Conservation (phyloP, 2,888 invertebrate genomes). For the Torymus tubicola region DNA sequence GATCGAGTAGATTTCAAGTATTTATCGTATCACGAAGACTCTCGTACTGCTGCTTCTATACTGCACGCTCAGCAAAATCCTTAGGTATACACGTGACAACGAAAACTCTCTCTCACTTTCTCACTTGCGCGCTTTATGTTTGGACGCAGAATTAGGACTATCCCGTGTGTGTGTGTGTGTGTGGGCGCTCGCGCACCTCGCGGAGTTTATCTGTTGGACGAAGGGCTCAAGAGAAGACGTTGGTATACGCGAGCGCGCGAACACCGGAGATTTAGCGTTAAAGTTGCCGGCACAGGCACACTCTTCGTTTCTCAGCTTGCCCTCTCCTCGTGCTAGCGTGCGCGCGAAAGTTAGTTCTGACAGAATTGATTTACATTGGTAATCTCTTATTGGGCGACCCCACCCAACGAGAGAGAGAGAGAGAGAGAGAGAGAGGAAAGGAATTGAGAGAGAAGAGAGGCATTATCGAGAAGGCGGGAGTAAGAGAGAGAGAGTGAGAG, state of each 20-base stretch:
- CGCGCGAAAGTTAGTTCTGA: conserved; percentile 59
- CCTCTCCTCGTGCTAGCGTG: not conserved
- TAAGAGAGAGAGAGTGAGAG: no score
- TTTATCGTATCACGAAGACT: conserved; percentile 26
- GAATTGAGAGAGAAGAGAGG: not conserved
- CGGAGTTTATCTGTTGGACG: conserved; percentile 61
- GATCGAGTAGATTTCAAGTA: conserved; percentile 55
- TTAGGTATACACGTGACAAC: conserved; percentile 45
- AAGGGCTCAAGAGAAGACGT: conserved; percentile 63
- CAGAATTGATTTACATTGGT: conserved; percentile 63
- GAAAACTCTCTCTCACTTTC: conserved; percentile 45
- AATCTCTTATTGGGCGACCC: conserved; percentile 40
- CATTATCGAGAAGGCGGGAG: conserved; percentile 15
- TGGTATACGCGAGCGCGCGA: conserved; percentile 52
- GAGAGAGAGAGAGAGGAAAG: not conserved
- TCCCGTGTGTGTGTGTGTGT: conserved; percentile 32
- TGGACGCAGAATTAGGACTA: conserved; percentile 61
- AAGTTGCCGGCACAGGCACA: conserved; percentile 58
- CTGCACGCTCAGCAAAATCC: conserved; percentile 27
- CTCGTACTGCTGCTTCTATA: no score
- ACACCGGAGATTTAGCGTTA: conserved; percentile 61
- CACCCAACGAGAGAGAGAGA: not conserved
- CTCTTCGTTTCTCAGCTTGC: conserved; percentile 32
- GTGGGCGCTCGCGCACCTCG: no score
- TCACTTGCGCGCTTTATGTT: conserved; percentile 61